Conservation (phyloP, 2,888 invertebrate genomes). For the Cephus nigrinus region DNA sequence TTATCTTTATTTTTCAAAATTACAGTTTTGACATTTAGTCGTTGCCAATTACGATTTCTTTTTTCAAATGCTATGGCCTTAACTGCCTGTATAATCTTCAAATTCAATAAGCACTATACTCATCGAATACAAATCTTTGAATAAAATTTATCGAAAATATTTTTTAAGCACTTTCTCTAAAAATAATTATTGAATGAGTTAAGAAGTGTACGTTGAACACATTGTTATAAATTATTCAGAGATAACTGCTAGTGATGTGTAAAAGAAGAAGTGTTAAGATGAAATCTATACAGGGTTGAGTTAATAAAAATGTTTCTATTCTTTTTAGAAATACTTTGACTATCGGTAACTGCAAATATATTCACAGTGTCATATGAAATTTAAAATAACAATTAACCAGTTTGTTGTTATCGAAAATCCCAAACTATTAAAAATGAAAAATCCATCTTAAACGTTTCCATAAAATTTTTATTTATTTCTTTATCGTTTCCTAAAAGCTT, state of each 20-base stretch:
- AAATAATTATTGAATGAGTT: no score
- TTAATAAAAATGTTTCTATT: neutral
- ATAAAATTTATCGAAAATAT: no score
- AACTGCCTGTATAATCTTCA: neutral
- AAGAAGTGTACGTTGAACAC: neutral
- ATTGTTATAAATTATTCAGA: neutral
- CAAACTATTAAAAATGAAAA: neutral
- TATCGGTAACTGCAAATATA: neutral
- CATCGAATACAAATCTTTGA: neutral
- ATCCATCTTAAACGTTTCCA: neutral
- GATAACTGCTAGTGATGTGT: neutral
- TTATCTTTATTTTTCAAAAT: neutral
- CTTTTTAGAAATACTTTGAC: neutral
- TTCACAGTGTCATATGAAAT: neutral
- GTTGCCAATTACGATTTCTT: neutral
- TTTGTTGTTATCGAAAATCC: neutral
- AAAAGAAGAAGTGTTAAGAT: neutral
- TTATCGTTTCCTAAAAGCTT: neutral
- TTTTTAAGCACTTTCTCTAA: no score
- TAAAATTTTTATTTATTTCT: neutral
- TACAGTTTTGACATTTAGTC: neutral
- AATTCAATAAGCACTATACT: neutral
- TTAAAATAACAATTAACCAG: neutral
- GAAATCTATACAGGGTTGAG: neutral
- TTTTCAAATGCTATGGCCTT: neutral